These are phyloP conservation scores for Cariama cristata DNA, from an alignment of 2,113 vertebrate species.

Conservation along the genomic window DNA sequence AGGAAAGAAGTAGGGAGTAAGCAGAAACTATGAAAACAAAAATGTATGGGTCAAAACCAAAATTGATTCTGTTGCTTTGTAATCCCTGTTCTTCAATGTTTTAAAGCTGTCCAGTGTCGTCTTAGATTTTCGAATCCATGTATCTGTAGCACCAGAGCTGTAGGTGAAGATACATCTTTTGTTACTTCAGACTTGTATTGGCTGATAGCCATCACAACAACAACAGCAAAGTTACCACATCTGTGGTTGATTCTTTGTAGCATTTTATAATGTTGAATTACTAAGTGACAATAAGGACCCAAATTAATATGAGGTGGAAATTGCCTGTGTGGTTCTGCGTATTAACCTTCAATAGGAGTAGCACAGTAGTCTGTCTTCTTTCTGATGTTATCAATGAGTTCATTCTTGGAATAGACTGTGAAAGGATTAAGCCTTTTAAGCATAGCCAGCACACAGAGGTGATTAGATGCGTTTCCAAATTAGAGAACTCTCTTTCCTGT, in stretches of 20 bases:
- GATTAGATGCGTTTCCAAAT: neutral
- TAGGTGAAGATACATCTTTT: neutral
- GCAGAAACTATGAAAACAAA: neutral
- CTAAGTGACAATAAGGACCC: neutral
- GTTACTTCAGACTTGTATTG: neutral
- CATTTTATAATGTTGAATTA: neutral
- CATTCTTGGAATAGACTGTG: neutral
- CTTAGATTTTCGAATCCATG: neutral
- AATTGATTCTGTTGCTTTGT: neutral
- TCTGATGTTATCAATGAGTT: neutral
- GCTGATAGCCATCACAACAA: neutral
- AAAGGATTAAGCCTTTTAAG: neutral
- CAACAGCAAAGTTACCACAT: neutral
- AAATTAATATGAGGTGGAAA: neutral
- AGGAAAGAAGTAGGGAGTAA: neutral
- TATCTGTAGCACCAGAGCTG: neutral
- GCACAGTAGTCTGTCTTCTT: neutral
- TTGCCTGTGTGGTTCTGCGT: neutral
- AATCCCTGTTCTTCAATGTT: neutral
- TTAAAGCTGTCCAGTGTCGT: neutral
- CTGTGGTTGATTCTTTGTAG: neutral
- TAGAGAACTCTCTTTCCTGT: neutral
- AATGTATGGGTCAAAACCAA: neutral
- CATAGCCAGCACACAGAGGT: neutral
- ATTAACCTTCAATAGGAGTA: neutral